These are phyloP conservation scores for Nibea albiflora DNA, from an alignment of 2,113 vertebrate species.

Conservation along the genomic window DNA sequence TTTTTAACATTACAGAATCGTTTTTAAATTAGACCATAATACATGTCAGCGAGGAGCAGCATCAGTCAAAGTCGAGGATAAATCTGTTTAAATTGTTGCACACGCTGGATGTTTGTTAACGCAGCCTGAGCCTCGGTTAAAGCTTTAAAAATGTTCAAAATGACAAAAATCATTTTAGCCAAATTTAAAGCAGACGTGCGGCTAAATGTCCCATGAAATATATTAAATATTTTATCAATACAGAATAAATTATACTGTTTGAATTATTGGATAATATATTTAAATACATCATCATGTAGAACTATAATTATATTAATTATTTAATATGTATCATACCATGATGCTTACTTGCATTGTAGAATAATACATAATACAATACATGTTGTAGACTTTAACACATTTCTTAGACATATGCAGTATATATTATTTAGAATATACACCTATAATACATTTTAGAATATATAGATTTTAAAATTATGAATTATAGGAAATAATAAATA, in stretches of 20 bases:
- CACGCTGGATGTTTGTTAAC: conserved; percentile 37
- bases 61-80: conserved; percentile 54
- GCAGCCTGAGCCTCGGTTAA: background rate
- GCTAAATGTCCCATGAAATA: conserved; percentile 20
- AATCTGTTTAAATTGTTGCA: conserved; percentile 51
- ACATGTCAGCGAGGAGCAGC: conserved; percentile 52
- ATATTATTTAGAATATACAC: background rate
- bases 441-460: background rate
- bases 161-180: background rate
- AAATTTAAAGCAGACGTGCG: background rate
- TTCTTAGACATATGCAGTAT: background rate
- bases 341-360: background rate
- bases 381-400: background rate
- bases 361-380: background rate
- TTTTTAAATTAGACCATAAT: conserved; percentile 70
- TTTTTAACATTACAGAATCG: conserved; percentile 69
- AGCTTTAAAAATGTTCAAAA: background rate
- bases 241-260: background rate
- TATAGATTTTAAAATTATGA: background rate
- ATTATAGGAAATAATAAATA: conserved; percentile 5
- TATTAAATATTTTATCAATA: conserved; percentile 32
- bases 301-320: conserved; percentile 48
- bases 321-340: background rate
- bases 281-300: background rate
- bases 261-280: conserved; percentile 8